These are phyloP conservation scores for Callionymus lyra DNA, from an alignment of 2,113 vertebrate species.

Conservation along the genomic window DNA sequence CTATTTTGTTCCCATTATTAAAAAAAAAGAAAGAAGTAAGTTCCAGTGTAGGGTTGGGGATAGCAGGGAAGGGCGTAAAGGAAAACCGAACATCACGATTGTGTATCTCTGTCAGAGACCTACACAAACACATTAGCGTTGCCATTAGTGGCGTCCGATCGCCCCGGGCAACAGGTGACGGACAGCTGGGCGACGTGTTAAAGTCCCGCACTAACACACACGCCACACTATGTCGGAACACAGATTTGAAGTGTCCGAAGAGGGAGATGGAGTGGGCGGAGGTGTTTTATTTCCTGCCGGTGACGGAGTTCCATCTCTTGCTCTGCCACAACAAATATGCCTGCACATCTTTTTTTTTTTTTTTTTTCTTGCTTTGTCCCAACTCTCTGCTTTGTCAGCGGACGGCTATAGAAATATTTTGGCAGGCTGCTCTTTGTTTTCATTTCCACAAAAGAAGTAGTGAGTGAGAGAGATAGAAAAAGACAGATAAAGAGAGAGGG, in stretches of 20 bases:
- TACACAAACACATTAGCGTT: slow-evolving; percentile 51
- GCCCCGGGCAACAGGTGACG: slow-evolving; percentile 39
- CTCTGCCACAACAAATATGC: slow-evolving; percentile 59
- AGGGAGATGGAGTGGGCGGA: slow-evolving; percentile 15
- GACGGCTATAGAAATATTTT: slow-evolving; percentile 68
- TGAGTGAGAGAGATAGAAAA: slow-evolving; percentile 9
- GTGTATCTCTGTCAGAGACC: slow-evolving; percentile 38
- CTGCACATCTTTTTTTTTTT: slow-evolving; percentile 29
- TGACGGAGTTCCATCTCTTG: slow-evolving; percentile 41
- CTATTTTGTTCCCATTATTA: no score
- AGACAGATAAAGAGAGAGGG: background rate
- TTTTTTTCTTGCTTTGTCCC: slow-evolving; percentile 44
- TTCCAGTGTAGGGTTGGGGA: no score
- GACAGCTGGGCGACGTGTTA: slow-evolving; percentile 40
- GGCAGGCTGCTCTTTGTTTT: slow-evolving; percentile 65
- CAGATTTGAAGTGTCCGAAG: slow-evolving; percentile 44
- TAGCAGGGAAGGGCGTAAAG: no score
- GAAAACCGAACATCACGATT: background rate
- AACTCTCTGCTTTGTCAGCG: slow-evolving; percentile 59
- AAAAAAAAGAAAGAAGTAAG: no score
- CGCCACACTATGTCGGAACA: slow-evolving; percentile 56
- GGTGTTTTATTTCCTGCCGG: background rate
- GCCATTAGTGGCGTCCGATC: slow-evolving; percentile 54
- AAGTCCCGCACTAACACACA: slow-evolving; percentile 53
- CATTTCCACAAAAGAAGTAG: slow-evolving; percentile 65